A percentile compares a stretch with the other conserved stretches of the same genome.
These are phyloP conservation scores for Triops longicaudatus DNA, from an alignment of 1,140 invertebrate genomes.

Conservation along the genomic window DNA sequence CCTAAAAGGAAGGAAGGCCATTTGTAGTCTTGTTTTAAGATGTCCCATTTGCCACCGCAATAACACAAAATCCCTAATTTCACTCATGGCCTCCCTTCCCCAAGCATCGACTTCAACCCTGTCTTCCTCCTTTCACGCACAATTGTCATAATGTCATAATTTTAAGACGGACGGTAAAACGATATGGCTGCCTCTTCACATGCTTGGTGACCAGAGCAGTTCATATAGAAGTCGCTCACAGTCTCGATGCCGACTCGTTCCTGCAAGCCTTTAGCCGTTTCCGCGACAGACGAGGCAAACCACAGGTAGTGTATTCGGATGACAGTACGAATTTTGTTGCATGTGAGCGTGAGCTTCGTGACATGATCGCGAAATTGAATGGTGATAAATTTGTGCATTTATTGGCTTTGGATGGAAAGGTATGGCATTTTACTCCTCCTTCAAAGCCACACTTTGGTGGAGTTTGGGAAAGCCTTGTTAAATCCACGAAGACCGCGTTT, in stretches of 20 bases:
- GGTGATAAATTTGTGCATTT: neutral
- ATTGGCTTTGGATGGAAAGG: neutral
- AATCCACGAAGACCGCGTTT: constrained; percentile 3
- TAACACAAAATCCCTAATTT: neutral
- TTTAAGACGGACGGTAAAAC: constrained; percentile 17
- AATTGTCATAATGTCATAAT: constrained; percentile 25
- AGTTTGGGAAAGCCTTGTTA: constrained; percentile 27
- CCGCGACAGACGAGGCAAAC: neutral
- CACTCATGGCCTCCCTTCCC: constrained; percentile 20
- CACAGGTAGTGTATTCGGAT: constrained; percentile 30
- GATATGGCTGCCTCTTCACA: constrained; percentile 36
- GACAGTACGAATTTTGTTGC: constrained; percentile 34
- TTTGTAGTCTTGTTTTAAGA: neutral
- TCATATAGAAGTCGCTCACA: constrained; percentile 21
- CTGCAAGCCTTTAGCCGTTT: constrained; percentile 12
- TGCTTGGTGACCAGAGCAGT: constrained; percentile 35
- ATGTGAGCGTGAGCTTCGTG: neutral
- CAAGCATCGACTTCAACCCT: constrained; percentile 35
- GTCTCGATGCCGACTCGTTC: constrained; percentile 17
- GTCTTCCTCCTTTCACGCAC: constrained; percentile 34
- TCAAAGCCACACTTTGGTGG: constrained; percentile 36
- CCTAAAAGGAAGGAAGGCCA: neutral
- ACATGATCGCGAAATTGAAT: neutral
- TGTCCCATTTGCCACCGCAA: neutral
- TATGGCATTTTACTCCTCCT: constrained; percentile 16